Base-by-base conservation (phyloP, 2,797 vertebrate species). In the Lepilemur septentrionalis region DNA sequence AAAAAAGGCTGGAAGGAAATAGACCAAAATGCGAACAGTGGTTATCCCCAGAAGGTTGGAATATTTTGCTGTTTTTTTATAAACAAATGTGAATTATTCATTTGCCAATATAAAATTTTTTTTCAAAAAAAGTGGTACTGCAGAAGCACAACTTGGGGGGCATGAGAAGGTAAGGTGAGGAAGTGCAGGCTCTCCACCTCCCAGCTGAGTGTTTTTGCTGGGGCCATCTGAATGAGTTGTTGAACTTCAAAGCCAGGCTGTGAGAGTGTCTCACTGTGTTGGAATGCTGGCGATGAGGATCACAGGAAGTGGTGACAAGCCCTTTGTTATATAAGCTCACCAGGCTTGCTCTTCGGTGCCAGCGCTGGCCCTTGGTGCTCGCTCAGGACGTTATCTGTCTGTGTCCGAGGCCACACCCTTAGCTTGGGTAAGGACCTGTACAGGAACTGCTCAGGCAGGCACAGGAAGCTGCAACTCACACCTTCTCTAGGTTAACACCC, bases 261-360 rank as follows among this genome's bases (percentile, higher is more conserved):
- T 92, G 63, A 96, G 91, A 69, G 52, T 89, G 86, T 95, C 90
- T 98, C 98, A 98, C 61, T 92, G 89, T 96, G 93, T 93, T 97
- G 98, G 97, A 97, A 98, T 98, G 98, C 95, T 93, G 94, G 94
- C 13, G 5, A 81, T 95, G 96, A 91, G 96, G 96, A 88, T 96
- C 88, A 15, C 97, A 98, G 98, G 97, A 98, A 97, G 96, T 97
- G 96, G 92, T 97, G 97, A 98, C 97, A 98, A 96, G 82, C 78
- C 89, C 87, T 96, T 97, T 97, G 97, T 97, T 98, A 96, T 65
- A 91, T 96, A 96, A 97, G 92, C 93, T 96, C 85, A 67, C 81
- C 65, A 91, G 87, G 70, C 96, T 96, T 93, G 95, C 78, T 92
- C 23, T 7, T 70, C 14, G 35, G 50, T 92, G 96, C 95, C 96